phyloP scores from a whole-genome alignment of 2,113 vertebrate genomes.

The Myocastor coypus region DNA sequence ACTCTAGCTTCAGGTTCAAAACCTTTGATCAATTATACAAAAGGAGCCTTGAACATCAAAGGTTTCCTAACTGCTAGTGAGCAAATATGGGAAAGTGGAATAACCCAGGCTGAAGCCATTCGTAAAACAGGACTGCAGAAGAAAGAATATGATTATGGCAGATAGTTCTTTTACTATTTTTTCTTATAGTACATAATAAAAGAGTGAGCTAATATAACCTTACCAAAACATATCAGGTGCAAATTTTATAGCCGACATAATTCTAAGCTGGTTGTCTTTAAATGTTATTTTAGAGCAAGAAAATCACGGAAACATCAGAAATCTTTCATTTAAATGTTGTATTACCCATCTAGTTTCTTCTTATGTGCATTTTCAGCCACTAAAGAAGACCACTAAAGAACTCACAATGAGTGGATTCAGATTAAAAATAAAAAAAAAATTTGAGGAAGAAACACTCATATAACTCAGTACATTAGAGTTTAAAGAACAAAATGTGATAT shows the following conservation, averaged over 20 bases:
- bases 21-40: constrained; percentile 84
- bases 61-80: constrained; percentile 71
- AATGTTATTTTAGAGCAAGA: constrained; percentile 1
- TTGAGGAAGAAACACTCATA: neutral
- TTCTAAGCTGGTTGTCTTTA: neutral
- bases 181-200: constrained; percentile 12
- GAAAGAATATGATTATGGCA: constrained; percentile 23
- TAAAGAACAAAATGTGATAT: neutral
- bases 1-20: constrained; percentile 65
- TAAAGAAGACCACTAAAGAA: neutral
- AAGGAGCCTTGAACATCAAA: constrained; percentile 81
- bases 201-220: neutral
- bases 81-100: constrained; percentile 26
- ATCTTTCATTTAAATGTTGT: constrained; percentile 11
- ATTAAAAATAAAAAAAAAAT: neutral
- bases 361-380: neutral
- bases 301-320: neutral
- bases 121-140: constrained; percentile 1
- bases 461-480: neutral
- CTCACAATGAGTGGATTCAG: neutral
- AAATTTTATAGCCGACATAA: constrained; percentile 22
- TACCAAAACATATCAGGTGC: neutral
- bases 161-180: constrained; percentile 8
- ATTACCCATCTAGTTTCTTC: neutral
- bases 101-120: constrained; percentile 39